Evolutionary conservation across 2,888 invertebrate genomes (phyloP), one percentile per base, ranked within the genome.

Genomic region (Crepidodera aurea): DNA sequence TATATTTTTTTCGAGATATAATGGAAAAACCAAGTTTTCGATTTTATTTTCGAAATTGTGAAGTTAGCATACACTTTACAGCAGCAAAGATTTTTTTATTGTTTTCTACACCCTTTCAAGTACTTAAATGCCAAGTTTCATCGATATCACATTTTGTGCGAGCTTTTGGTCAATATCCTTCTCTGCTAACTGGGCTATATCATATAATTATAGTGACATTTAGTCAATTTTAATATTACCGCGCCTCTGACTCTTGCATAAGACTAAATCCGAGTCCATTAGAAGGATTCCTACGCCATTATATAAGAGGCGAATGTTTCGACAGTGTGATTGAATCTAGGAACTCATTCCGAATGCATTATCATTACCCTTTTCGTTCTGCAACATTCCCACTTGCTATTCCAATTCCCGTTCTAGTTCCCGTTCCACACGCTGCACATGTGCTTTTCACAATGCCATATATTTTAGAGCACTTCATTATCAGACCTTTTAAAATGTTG

Each of bases 381-480:
- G 22, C 46, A 13, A 13, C 12, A 18, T 27, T 46, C 16, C 27
- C 19, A 27, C 2, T 48, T 27, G 2, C 48, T 16, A 48, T 46
- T 25, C 19, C 16, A 13, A 6, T 12, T 44, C 22, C 12, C 44
- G 22, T 6, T 44, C 22, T n/a, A 13, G 13, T 42, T 10, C 6
- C 5, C 7, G 2, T 16, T 18, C 16, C 16, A 7, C 16, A 5
- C 10, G 4, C 3, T 48, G 25, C 25, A 46, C 46, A 13, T 46
- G 46, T 46, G 46, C 48, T 48, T 40, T 40, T 40, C 4, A 18
- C 16, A 18, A 8, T 3, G 18, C 18, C 18, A 48, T 48, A 48
- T 29, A 48, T 48, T 48, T 48, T 27, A 15, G 27, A 48, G 48
- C 48, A 48, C 48, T 48, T 48, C 29, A 48, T 48, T 48, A 48